Percentiles rank a stretch among this genome's conserved stretches.
These are phyloP conservation scores for Typhlichthys subterraneus DNA, from an alignment of 2,797 vertebrate species.

Conservation along the genomic window DNA sequence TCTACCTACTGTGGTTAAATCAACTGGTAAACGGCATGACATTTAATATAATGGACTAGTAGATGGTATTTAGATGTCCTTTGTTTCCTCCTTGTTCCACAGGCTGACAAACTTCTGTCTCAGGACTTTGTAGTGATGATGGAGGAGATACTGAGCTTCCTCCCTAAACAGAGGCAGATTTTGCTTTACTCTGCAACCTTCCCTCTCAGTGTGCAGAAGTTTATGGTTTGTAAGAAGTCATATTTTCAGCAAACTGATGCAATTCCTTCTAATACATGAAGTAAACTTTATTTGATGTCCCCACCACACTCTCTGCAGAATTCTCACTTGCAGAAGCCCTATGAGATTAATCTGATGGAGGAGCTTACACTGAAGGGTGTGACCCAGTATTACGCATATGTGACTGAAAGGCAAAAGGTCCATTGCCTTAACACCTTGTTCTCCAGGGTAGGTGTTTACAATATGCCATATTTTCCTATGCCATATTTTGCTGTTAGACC, in stretches of 20 bases:
- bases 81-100: slow-evolving; percentile 9
- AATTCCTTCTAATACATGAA: background rate
- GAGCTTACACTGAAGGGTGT: slow-evolving; percentile 98
- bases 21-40: background rate
- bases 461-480: background rate
- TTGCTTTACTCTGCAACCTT: slow-evolving; percentile 98
- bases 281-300: background rate
- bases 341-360: slow-evolving; percentile 99
- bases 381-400: slow-evolving; percentile 99
- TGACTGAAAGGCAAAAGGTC: slow-evolving; percentile 98
- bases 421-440: slow-evolving; percentile 99
- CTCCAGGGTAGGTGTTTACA: slow-evolving; percentile 86
- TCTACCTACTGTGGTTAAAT: background rate
- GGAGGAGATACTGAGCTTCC: slow-evolving; percentile 96
- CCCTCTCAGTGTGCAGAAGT: slow-evolving; percentile 98
- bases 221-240: slow-evolving; percentile 86
- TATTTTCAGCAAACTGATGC: background rate
- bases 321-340: slow-evolving; percentile 96
- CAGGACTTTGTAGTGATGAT: slow-evolving; percentile 99
- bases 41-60: background rate
- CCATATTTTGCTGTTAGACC: background rate
- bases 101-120: slow-evolving; percentile 98
- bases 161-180: slow-evolving; percentile 97
- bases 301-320: slow-evolving; percentile 74
- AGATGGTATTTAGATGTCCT: too few relatives aligned